Base-by-base conservation (phyloP, 1,140 invertebrate genomes). In the Nixonia krombeini region DNA sequence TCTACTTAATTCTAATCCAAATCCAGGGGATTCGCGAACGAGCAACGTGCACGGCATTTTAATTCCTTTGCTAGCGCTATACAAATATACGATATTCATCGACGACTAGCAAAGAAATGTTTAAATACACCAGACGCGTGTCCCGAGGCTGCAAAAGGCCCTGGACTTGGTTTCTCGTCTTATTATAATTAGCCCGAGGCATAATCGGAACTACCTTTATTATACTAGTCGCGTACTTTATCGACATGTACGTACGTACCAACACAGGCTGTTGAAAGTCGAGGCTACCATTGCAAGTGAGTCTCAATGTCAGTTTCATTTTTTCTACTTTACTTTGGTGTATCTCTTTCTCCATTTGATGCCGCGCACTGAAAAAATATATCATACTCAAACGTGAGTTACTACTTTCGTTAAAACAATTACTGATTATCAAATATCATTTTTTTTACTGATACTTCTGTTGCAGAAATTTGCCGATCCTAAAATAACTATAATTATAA, bases 251-350 rank as follows among this genome's bases (percentile, higher is more conserved):
- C 21, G 6, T 21, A 6, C 21, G 6, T 21, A 21, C 6, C 2
- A 3, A 65, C 55, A 33, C 13, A 41, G 16, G 29, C 46, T 35
- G 53, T 44, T 35, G 53, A 65, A 70, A 70, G 55, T 65, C 61
- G 41, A 56, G 41, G 21, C 29, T 31, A 21, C 17, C 31, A 18
- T 38, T 23, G 52, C 17, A 44, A 52, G 37, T 28, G 33, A 18
- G 15, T 28, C 31, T 56, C 41, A 38, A 53, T 28, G n/a, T n/a
- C n/a, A n/a, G n/a, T n/a, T 8, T 17, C 16, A 31, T 8, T 16
- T 46, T 28, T 13, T 15, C 7, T 9, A 18, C 2, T 9, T 17
- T 17, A 17, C 15, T 17, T 17, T 38, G 16, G 17, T 9, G 15
- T 17, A 7, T 7, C 4, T 16, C 7, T 38, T 7, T 13, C 12